phyloP scores from a whole-genome alignment of 1,140 invertebrate genomes.

The Penaeus japonicus region DNA sequence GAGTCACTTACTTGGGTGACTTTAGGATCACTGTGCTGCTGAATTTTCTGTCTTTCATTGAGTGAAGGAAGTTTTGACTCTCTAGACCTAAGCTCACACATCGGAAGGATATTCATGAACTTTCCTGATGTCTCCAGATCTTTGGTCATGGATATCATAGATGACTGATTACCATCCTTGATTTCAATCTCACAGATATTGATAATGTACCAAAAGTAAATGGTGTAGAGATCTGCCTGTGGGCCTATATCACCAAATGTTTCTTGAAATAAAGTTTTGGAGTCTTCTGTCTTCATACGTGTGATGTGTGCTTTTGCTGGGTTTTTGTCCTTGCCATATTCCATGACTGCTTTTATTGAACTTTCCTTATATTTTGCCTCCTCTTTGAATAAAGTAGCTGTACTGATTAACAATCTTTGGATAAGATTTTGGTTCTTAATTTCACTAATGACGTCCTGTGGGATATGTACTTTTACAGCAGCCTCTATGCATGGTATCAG shows the following conservation, averaged over 20 bases:
- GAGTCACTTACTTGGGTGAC: too few species aligned
- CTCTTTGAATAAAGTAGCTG: not conserved
- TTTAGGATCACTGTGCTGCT: too few species aligned
- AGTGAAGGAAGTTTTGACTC: not conserved
- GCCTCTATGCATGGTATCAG: not conserved
- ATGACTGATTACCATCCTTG: not conserved
- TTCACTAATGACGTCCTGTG: not conserved
- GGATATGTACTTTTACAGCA: not conserved
- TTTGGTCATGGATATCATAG: constrained; percentile 4
- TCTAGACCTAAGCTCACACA: not conserved
- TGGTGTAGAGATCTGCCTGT: constrained; percentile 10
- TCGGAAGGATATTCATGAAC: constrained; percentile 3
- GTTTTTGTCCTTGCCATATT: not conserved
- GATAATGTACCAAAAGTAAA: constrained; percentile 35
- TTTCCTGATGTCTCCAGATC: constrained; percentile 24
- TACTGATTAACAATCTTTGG: not conserved
- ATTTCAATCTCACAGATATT: constrained; percentile 20
- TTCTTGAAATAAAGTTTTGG: constrained; percentile 29
- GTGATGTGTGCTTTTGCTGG: constrained; percentile 25
- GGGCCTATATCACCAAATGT: constrained; percentile 29
- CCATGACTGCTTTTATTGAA: not conserved
- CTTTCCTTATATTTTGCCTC: constrained; percentile 1
- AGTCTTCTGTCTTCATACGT: constrained; percentile 25
- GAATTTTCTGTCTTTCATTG: not conserved
- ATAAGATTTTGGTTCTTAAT: constrained; percentile 10